Percentiles rank a stretch among this genome's conserved stretches.
phyloP scores from a whole-genome alignment of 2,888 invertebrate genomes.

The Gastracanthus pulcherrimus region DNA sequence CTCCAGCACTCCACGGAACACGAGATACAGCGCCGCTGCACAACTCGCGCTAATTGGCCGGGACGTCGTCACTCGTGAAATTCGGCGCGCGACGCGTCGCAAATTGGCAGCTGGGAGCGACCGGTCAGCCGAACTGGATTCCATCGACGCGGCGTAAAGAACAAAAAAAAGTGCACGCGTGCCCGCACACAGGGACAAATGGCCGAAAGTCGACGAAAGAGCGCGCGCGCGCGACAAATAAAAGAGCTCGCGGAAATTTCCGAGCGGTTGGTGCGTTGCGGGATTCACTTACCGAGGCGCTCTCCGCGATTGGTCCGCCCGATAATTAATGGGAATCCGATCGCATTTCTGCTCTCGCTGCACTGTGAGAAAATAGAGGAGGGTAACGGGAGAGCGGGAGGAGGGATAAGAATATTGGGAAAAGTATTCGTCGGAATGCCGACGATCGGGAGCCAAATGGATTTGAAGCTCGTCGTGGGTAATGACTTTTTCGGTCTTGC shows the following conservation, averaged over 20 bases:
- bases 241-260: neutral
- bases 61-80: slow-evolving; percentile 56
- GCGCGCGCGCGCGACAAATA: neutral
- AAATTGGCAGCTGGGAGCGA: slow-evolving; percentile 20
- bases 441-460: neutral
- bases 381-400: no score
- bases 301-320: slow-evolving; percentile 12
- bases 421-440: no score
- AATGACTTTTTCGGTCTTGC: slow-evolving; percentile 28
- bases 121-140: no score
- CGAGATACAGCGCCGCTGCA: neutral
- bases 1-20: neutral
- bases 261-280: slow-evolving; percentile 36
- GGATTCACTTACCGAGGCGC: slow-evolving; percentile 29
- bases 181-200: no score
- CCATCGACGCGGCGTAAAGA: no score
- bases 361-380: neutral
- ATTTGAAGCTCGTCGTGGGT: slow-evolving; percentile 33
- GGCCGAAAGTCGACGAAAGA: no score
- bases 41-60: slow-evolving; percentile 57
- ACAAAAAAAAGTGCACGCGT: no score
- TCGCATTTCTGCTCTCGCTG: no score
- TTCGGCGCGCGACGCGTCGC: neutral
- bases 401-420: no score
- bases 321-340: slow-evolving; percentile 42